Base-by-base conservation (phyloP, 1,140 invertebrate species). In the Steinernema feltiae region DNA sequence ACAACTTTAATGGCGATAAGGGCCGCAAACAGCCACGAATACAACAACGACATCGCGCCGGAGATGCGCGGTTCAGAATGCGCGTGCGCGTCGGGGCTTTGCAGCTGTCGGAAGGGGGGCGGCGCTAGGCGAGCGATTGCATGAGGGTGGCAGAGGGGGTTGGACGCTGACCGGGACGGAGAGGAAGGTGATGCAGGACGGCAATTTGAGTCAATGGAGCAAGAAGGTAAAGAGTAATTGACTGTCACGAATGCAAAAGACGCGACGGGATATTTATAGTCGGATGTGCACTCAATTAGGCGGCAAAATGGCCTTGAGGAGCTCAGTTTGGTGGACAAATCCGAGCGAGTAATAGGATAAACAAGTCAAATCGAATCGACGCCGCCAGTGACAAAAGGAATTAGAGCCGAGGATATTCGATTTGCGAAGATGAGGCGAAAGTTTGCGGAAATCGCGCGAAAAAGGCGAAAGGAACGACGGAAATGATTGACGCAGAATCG, bases 191-290 rank as follows among this genome's bases (percentile, higher is more conserved):
- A n/a, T n/a, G n/a, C n/a, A n/a, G n/a, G n/a, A n/a, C n/a, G n/a
- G n/a, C n/a, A 41, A 41, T 41, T 41, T 41, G 35, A 41, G 35
- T 41, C 7, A 41, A 63, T 63, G 53, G 24, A 21, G 53, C 7
- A 63, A 7, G 53, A 27, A 63, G 53, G 53, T 63, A 27, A 63
- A 63, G 24, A 63, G 24, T 63, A 63, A 63, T 63, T 63, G 53
- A 63, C 53, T 63, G 53, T 12, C 53, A 63, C 15, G 24, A 63
- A 3, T 27, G 53, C 15, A n/a, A 27, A 27, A 21, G 53, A 63
- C 15, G 7, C n/a, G n/a, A 46, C n/a, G 7, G n/a, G 41, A 46
- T 7, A n/a, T 46, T 46, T n/a, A 3, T 27, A 7, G 53, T 63
- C 24, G 24, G 24, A 63, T 7, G 24, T n/a, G 53, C 53, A 21